phyloP scores from a whole-genome alignment of 1,140 invertebrate genomes.

The Goniozus legneri region DNA sequence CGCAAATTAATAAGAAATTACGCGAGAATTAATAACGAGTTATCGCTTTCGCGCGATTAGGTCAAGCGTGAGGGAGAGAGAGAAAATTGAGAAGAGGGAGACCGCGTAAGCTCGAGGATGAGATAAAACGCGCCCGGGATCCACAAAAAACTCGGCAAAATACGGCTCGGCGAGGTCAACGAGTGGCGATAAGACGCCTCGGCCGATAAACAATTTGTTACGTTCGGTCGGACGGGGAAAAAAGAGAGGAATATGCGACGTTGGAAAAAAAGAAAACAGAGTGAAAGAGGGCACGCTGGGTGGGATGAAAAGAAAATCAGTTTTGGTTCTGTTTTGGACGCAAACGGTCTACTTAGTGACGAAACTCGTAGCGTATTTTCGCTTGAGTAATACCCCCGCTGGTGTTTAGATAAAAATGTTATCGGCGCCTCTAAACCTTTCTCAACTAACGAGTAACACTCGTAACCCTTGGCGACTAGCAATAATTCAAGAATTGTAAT shows the following conservation, averaged over 20 bases:
- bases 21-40: not conserved
- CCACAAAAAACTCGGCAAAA: slow-evolving; percentile 23
- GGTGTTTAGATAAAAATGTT: too few species aligned
- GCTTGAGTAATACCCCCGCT: slow-evolving; percentile 27
- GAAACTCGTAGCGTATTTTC: slow-evolving; percentile 32
- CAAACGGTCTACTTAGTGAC: too few species aligned
- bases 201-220: slow-evolving; percentile 53
- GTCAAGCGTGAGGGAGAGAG: not conserved
- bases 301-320: not conserved
- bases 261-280: slow-evolving; percentile 18
- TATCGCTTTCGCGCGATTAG: not conserved
- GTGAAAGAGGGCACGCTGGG: not conserved
- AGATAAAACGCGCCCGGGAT: too few species aligned
- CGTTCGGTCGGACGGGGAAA: slow-evolving; percentile 16
- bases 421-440: too few species aligned
- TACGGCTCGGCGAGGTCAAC: slow-evolving; percentile 29
- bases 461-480: too few species aligned
- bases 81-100: slow-evolving; percentile 1
- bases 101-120: not conserved
- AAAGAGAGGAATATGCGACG: not conserved
- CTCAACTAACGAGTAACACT: too few species aligned
- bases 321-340: too few species aligned
- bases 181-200: slow-evolving; percentile 33
- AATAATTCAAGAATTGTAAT: too few species aligned
- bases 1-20: too few species aligned